Base-by-base conservation (phyloP, 2,888 invertebrate genomes). In the Trichopria drosophilae region DNA sequence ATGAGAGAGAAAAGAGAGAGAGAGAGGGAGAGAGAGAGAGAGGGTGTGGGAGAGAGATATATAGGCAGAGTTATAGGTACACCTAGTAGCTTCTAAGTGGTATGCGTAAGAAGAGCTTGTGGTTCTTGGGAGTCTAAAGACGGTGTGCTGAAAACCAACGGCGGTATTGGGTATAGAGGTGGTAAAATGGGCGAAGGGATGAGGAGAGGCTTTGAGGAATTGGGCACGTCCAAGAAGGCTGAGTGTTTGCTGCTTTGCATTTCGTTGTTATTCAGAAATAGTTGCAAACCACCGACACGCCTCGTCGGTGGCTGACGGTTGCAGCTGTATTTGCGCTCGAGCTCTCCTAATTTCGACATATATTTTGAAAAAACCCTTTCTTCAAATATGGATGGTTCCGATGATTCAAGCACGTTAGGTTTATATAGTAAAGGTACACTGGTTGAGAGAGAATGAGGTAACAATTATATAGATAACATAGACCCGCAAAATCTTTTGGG, bases 261-360 rank as follows among this genome's bases (percentile, higher is more conserved):
- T 65, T 67, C 67, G 65, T 67, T 67, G 67, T 68, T 67, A 68
- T 68, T 67, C 68, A 62, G 60, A 66, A 66, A 66, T 66, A 68
- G 68, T 67, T 63, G 60, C 61, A 64, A 65, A 61, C 61, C 62
- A 51, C 37, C 57, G 46, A 20, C 42, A 19, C 44, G 29, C 19
- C 45, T 43, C 16, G n/a, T n/a, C n/a, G n/a, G n/a, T n/a, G n/a
- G n/a, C n/a, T n/a, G n/a, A n/a, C n/a, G n/a, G n/a, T n/a, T n/a
- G n/a, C n/a, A n/a, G n/a, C n/a, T n/a, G n/a, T n/a, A n/a, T n/a
- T n/a, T n/a, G n/a, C n/a, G n/a, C n/a, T n/a, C n/a, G n/a, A n/a
- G n/a, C n/a, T n/a, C n/a, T n/a, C n/a, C n/a, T n/a, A n/a, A n/a
- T n/a, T n/a, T n/a, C n/a, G n/a, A n/a, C n/a, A n/a, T n/a, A n/a